These are phyloP conservation scores for Caenorhabditis briggsae DNA, from an alignment of 1,140 invertebrate species.

Conservation along the genomic window DNA sequence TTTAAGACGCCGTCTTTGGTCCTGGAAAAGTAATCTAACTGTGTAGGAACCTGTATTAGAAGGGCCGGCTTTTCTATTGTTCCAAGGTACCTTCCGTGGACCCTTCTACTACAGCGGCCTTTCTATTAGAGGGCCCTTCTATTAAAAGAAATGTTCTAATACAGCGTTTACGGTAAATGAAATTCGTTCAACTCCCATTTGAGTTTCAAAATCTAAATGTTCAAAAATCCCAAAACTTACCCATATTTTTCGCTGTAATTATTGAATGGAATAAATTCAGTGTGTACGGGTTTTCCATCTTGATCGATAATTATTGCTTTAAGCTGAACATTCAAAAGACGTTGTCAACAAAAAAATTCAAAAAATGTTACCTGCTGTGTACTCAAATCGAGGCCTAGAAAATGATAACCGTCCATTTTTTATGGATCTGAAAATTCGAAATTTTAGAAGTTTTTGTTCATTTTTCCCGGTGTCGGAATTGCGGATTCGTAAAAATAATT, in stretches of 20 bases:
- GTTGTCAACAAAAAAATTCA: background rate
- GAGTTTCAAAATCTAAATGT: no score
- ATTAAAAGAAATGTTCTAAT: no score
- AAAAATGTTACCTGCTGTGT: conserved; percentile 58
- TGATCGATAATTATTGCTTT: conserved; percentile 64
- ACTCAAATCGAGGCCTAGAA: conserved; percentile 64
- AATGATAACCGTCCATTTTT: conserved; percentile 4
- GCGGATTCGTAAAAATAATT: background rate
- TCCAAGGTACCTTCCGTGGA: no score
- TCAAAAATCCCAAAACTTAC: no score
- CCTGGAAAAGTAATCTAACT: no score
- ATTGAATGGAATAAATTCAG: background rate
- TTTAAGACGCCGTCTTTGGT: conserved; percentile 68
- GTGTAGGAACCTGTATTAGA: no score
- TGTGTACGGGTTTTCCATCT: background rate
- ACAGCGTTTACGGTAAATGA: no score
- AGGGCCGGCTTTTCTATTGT: no score
- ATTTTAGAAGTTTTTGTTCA: background rate
- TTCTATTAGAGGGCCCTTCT: no score
- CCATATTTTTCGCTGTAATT: conserved; percentile 21
- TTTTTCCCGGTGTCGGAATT: background rate
- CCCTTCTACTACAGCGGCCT: no score
- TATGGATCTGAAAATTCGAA: background rate
- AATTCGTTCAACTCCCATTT: no score
- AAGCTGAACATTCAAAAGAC: conserved; percentile 66